Evolutionary conservation across 2,888 invertebrate species (phyloP), one percentile per base, ranked within the genome.

Genomic region (Ophioninae sp.): DNA sequence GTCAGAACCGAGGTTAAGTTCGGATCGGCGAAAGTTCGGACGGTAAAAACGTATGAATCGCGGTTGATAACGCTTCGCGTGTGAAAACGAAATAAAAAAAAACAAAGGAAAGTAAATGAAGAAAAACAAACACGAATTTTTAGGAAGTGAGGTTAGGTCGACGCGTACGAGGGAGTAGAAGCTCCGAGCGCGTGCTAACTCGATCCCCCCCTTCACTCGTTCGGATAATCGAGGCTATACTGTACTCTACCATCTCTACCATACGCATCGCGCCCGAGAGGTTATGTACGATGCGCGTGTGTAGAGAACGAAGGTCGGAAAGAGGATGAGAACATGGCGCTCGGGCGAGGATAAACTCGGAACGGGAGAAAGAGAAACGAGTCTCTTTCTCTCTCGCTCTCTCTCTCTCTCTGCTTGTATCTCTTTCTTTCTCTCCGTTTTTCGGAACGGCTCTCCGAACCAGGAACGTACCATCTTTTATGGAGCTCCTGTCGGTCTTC

Each of bases 381-480:
- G 77, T 83, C 81, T 50, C 50, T 17, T 13, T 50, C 50, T 17
- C 17, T 50, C 50, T 17, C 50, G 13, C 50, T 50, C 44, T 75
- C 30, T 30, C 30, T 30, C 30, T 30, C 30, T 83, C 81, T 50
- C 50, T n/a, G 2, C 50, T 50, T n/a, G n/a, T n/a, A n/a, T n/a
- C 50, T 5, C 17, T 50, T 17, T 17, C 50, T 50, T 17, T 50
- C 44, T 75, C 74, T 79, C 79, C 50, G 72, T 79, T 84, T 79
- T 84, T 84, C 61, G 73, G 79, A 76, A 44, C 72, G 79, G 68
- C 72, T 50, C 79, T 75, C 79, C 57, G n/a, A 21, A 1, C 21
- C 83, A 84, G 84, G 84, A 72, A 62, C 84, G 84, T 84, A 77
- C 2, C 7, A 68, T 79, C 62, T 37, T 72, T 67, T 68, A 73